phyloP scores from a whole-genome alignment of 2,888 invertebrate species.

The Prenolepis imparis region DNA sequence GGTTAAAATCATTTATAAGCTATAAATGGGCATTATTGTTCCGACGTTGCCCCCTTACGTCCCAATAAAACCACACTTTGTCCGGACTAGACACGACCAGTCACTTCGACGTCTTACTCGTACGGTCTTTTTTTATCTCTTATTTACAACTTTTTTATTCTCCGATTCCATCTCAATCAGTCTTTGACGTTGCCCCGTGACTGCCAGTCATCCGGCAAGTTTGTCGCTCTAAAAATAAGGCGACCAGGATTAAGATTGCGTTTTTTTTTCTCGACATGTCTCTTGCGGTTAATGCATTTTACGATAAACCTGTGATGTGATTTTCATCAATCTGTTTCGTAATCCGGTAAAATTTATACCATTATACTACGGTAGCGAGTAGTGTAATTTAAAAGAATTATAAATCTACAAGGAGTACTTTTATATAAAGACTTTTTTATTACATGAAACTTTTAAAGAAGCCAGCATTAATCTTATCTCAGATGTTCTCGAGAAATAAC shows the following conservation, averaged over 20 bases:
- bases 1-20: conserved; percentile 86
- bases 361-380: background rate
- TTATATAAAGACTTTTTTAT: background rate
- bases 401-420: background rate
- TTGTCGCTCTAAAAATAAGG: conserved; percentile 67
- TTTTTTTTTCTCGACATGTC: conserved; percentile 18
- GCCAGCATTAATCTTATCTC: background rate
- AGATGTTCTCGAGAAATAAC: background rate
- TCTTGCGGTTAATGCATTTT: conserved; percentile 15
- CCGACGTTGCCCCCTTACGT: conserved; percentile 79
- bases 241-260: conserved; percentile 60
- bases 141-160: conserved; percentile 86
- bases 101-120: conserved; percentile 80
- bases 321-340: conserved; percentile 16
- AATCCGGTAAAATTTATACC: conserved; percentile 10
- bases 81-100: conserved; percentile 83
- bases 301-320: background rate
- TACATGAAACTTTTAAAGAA: background rate
- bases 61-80: conserved; percentile 85
- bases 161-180: conserved; percentile 86
- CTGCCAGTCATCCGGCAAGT: conserved; percentile 42
- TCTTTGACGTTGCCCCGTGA: conserved; percentile 62
- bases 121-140: conserved; percentile 80
- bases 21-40: conserved; percentile 85
- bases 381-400: background rate